Percentiles rank a stretch among this genome's conserved stretches.
These are phyloP conservation scores for Zelostemma sp. DNA, from an alignment of 1,140 invertebrate species.

Conservation along the genomic window DNA sequence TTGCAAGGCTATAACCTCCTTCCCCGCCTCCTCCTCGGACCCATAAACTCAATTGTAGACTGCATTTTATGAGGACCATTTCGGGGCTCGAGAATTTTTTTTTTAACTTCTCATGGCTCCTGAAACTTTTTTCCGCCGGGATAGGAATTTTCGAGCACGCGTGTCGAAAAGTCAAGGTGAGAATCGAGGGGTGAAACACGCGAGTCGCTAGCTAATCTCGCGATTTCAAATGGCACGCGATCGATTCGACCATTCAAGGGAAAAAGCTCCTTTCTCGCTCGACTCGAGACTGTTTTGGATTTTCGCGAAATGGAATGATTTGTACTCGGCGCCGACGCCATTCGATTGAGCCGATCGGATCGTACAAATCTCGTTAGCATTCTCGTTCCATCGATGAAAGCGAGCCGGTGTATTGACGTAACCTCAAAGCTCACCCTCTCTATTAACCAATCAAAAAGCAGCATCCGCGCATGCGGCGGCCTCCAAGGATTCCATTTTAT, in stretches of 20 bases:
- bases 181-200: constrained; percentile 59
- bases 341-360: constrained; percentile 30
- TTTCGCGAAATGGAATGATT: not conserved
- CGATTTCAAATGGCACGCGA: constrained; percentile 55
- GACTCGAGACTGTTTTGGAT: too few species aligned
- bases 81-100: not conserved
- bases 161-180: constrained; percentile 54
- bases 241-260: constrained; percentile 21
- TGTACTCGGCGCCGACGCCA: constrained; percentile 22
- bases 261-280: not conserved
- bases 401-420: constrained; percentile 56
- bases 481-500: constrained; percentile 55
- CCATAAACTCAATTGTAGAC: not conserved
- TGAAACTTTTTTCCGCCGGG: not conserved
- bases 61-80: not conserved
- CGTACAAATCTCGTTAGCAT: constrained; percentile 26
- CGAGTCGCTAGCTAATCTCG: constrained; percentile 47
- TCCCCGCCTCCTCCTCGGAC: constrained; percentile 6
- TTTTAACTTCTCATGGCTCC: not conserved
- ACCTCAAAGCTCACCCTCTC: constrained; percentile 55
- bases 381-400: constrained; percentile 13
- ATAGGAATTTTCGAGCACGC: constrained; percentile 15
- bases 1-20: constrained; percentile 17
- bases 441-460: constrained; percentile 63
- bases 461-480: constrained; percentile 68